Conservation (phyloP, 2,113 vertebrate species). For the Myrmecobius fasciatus region DNA sequence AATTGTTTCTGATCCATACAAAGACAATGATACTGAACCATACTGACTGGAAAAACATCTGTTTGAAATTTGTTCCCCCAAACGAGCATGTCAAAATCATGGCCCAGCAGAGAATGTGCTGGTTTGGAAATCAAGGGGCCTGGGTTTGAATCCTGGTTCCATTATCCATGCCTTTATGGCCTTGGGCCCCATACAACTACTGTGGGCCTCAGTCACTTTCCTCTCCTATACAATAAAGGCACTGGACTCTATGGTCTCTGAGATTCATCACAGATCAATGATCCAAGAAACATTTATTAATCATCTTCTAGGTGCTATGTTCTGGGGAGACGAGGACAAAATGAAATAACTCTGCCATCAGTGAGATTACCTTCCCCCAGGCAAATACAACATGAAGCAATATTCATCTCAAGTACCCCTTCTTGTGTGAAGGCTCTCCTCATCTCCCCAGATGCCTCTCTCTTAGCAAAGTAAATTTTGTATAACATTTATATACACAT, state of each 20-base stretch:
- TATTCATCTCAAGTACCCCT: neutral
- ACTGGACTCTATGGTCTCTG: neutral
- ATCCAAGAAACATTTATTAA: neutral
- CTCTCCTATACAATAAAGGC: neutral
- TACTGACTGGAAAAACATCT: neutral
- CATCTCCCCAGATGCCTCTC: neutral
- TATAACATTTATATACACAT: neutral
- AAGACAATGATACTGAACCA: neutral
- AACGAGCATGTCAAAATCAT: neutral
- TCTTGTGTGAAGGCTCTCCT: neutral
- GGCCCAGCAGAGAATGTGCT: neutral
- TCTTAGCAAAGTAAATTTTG: neutral
- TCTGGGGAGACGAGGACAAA: neutral
- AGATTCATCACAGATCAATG: neutral
- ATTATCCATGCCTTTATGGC: neutral
- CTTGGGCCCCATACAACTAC: neutral
- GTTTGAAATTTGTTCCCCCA: neutral
- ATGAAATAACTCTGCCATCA: neutral
- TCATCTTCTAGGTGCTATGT: neutral
- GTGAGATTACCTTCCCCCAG: neutral
- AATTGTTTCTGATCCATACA: neutral
- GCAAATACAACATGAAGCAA: neutral
- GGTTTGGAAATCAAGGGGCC: neutral
- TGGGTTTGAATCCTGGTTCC: neutral
- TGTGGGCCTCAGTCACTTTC: neutral